Evolutionary conservation across 2,888 invertebrate species (phyloP), one percentile per base, ranked within the genome.

Genomic region (Saturnia japonica): DNA sequence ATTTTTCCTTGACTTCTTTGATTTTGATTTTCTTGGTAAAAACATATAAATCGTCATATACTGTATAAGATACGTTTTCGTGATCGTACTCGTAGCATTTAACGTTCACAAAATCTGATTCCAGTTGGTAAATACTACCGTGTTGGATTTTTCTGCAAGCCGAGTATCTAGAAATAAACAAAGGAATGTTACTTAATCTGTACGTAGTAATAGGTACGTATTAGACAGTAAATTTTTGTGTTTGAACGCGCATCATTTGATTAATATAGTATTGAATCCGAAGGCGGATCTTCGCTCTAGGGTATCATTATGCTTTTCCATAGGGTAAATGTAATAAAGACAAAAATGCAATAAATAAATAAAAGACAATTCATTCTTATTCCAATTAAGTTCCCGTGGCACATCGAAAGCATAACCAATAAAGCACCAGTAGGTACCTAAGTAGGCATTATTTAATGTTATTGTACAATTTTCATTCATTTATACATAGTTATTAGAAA

Each of bases 11-110:
- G 64, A 73, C 64, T 70, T 74, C 83, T 74, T 75, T 82, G 70
- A 54, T 89, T 76, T 80, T 94, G 85, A 75, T 94, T 87, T 75
- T 94, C 86, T 70, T 96, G 85, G 74, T 91, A 87, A 76, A 91
- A 76, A 73, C 93, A 85, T 81, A 95, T 84, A 78, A 94, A 88
- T 82, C 93, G 14, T 87, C 86, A 72, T 93, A 93, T 68, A 93
- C 82, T 16, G 78, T 67, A 57, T 80, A 80, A 0, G 88, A 84
- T 69, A 73, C 74, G 72, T 90, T 89, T 9, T 76, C 74, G 34
- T 72, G 76, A 64, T 84, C 82, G 62, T 85, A 76, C 79, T 88
- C 85, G 70, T 79, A 87, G 73, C 93, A 93, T 78, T 84, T 85
- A 1, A 92, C 79, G 66, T 87, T 90, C 67, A 93, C 78, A 68